Evolutionary conservation across 2,113 vertebrate species (phyloP).

Genomic region (Rissa tridactyla): DNA sequence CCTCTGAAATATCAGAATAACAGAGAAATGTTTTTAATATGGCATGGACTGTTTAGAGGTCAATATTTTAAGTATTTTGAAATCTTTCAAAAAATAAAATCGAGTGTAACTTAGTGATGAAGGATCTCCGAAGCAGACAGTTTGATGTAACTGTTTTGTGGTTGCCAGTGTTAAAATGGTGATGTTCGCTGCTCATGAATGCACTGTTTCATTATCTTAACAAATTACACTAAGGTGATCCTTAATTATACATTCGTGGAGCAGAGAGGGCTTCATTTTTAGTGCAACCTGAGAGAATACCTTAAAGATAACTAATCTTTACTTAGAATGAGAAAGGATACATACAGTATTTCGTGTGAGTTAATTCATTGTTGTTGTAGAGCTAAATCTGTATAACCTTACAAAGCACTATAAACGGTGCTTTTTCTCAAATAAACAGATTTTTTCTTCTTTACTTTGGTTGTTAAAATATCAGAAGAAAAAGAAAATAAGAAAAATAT

Average conservation of each 20-base stretch:
- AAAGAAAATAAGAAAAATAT: not conserved
- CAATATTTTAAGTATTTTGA: not conserved
- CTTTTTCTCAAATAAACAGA: not conserved
- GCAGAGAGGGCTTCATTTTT: not conserved
- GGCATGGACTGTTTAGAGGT: not conserved
- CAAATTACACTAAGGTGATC: not conserved
- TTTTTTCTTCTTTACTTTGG: not conserved
- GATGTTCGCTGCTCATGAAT: not conserved
- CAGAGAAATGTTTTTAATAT: not conserved
- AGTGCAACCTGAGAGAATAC: not conserved
- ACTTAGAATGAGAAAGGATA: not conserved
- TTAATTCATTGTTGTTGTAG: not conserved
- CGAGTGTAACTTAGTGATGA: not conserved
- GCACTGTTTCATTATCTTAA: not conserved
- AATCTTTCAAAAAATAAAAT: not conserved
- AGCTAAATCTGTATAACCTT: not conserved
- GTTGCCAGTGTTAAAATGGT: slow-evolving; percentile 4
- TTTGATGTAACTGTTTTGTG: not conserved
- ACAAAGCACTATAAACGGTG: not conserved
- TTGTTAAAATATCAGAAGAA: not conserved
- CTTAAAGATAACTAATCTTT: not conserved
- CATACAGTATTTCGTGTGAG: not conserved
- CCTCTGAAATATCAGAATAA: not conserved
- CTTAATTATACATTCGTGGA: not conserved
- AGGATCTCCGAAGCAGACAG: not conserved